Evolutionary conservation across 1,140 invertebrate species (phyloP).

Genomic region (Sycophaga agraensis): DNA sequence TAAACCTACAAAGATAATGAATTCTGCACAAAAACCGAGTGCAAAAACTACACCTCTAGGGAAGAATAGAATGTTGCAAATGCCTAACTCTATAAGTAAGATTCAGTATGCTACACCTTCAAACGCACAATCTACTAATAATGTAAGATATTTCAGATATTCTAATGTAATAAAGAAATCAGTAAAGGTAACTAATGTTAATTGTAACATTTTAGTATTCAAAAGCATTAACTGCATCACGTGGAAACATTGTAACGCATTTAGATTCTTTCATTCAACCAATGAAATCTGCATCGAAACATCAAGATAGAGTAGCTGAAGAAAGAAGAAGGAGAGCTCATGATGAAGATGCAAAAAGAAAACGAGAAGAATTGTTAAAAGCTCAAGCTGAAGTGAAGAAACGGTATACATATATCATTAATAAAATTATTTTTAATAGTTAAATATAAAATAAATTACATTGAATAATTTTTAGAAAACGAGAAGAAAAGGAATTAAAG

Average conservation of each 20-base stretch:
- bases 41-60: conserved; percentile 44
- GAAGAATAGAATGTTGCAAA: conserved; percentile 39
- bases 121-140: conserved; percentile 31
- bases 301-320: conserved; percentile 43
- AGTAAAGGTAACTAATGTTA: neutral
- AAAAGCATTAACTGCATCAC: conserved; percentile 41
- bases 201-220: conserved; percentile 33
- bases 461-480: conserved; percentile 45
- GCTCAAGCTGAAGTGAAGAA: conserved; percentile 59
- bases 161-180: neutral
- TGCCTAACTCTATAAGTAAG: conserved; percentile 42
- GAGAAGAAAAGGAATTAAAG: conserved; percentile 63
- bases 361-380: conserved; percentile 52
- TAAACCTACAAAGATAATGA: conserved; percentile 27
- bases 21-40: conserved; percentile 28
- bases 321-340: conserved; percentile 40
- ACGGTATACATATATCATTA: conserved; percentile 46
- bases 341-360: conserved; percentile 48
- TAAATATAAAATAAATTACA: neutral
- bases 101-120: conserved; percentile 40
- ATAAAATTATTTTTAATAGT: neutral
- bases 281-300: conserved; percentile 38
- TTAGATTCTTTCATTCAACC: conserved; percentile 46
- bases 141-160: conserved; percentile 21
- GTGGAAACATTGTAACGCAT: conserved; percentile 41